These are phyloP conservation scores for Rhinoderma darwinii DNA, from an alignment of 2,113 vertebrate species.

Conservation along the genomic window DNA sequence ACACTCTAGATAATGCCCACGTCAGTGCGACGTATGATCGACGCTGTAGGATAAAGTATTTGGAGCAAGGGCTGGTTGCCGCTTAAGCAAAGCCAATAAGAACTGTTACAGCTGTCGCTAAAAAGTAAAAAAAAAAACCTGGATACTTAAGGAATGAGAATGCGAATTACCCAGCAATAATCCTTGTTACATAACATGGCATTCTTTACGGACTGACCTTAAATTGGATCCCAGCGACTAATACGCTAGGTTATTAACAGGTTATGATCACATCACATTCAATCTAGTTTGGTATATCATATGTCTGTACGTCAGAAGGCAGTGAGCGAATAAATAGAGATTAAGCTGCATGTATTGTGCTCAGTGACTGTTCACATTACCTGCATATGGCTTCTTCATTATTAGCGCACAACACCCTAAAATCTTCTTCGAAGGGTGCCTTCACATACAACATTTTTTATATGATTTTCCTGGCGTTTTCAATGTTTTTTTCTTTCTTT, in stretches of 20 bases:
- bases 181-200: conserved; percentile 53
- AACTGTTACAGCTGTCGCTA: conserved; percentile 60
- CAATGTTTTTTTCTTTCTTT: too few species aligned
- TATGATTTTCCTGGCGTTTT: too few species aligned
- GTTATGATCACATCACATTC: conserved; percentile 41
- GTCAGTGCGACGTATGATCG: conserved; percentile 10
- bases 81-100: conserved; percentile 60
- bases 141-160: conserved; percentile 57
- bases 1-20: conserved; percentile 5
- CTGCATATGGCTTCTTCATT: background rate
- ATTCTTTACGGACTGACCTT: conserved; percentile 56
- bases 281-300: background rate
- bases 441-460: too few species aligned
- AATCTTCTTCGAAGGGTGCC: too few species aligned
- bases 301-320: conserved; percentile 20
- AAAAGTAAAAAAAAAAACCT: conserved; percentile 51
- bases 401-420: background rate
- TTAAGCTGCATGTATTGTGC: background rate
- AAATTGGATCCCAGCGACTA: conserved; percentile 47
- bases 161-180: conserved; percentile 54
- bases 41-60: conserved; percentile 51
- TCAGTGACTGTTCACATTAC: background rate
- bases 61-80: conserved; percentile 46
- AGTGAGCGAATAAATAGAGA: background rate
- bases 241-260: conserved; percentile 48